Conservation (phyloP, 2,797 vertebrate genomes). For the Alfaro cultratus region DNA sequence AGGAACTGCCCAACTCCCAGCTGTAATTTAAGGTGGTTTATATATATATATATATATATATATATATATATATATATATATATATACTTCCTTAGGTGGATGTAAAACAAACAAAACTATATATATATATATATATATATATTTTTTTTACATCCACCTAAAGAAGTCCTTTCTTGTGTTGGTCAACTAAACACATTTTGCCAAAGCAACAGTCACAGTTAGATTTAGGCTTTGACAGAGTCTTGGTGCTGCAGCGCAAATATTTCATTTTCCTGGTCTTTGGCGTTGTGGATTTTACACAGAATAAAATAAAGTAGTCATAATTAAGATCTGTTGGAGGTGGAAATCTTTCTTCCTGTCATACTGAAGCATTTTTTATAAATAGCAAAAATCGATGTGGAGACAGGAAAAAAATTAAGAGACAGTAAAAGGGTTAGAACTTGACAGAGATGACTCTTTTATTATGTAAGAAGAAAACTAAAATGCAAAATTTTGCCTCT, state of each 20-base stretch:
- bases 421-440: constrained; percentile 40
- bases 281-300: constrained; percentile 15
- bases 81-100: too few species aligned
- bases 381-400: constrained; percentile 15
- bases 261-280: constrained; percentile 13
- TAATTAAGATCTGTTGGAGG: constrained; percentile 32
- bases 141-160: too few species aligned
- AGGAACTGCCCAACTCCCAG: too few species aligned
- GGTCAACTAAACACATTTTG: not conserved
- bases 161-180: too few species aligned
- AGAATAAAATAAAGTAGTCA: constrained; percentile 34
- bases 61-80: too few species aligned
- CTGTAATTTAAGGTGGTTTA: too few species aligned
- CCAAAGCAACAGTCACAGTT: not conserved
- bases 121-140: too few species aligned
- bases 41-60: too few species aligned
- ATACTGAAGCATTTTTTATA: constrained; percentile 13
- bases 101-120: too few species aligned
- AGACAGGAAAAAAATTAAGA: constrained; percentile 20
- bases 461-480: constrained; percentile 25
- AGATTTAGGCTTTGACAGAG: not conserved
- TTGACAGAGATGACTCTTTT: constrained; percentile 62
- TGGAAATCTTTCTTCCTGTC: constrained; percentile 33
- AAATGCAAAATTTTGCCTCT: constrained; percentile 31
- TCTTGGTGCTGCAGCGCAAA: constrained; percentile 25